Percentiles rank a stretch among this genome's conserved stretches.
phyloP scores from a whole-genome alignment of 92 coral and sea anemone species.

The Micromussa lordhowensis region DNA sequence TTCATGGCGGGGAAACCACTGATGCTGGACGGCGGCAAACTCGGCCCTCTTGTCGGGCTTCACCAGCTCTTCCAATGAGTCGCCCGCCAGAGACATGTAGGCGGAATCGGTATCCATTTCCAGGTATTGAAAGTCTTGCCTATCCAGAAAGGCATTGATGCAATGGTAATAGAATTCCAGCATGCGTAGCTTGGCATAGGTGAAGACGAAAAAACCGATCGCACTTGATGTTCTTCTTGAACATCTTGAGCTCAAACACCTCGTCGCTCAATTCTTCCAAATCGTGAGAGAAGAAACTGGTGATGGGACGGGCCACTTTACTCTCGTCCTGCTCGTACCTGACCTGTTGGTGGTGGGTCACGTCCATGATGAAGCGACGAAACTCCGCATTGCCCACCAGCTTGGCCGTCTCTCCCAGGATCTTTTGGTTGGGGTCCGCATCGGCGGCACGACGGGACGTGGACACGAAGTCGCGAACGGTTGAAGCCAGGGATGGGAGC shows the following conservation, averaged over 20 bases:
- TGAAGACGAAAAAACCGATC: not conserved
- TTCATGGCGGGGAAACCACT: slow-evolving; percentile 8
- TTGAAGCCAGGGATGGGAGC: not conserved
- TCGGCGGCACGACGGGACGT: not conserved
- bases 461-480: not conserved
- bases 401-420: not conserved
- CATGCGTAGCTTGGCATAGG: not conserved
- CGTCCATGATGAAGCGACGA: not conserved
- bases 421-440: not conserved
- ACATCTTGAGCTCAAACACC: not conserved
- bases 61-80: not conserved
- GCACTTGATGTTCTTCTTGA: not conserved
- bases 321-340: not conserved
- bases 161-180: slow-evolving; percentile 6
- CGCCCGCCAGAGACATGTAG: not conserved
- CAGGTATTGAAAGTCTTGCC: not conserved
- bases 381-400: not conserved
- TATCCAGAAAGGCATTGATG: not conserved
- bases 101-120: not conserved
- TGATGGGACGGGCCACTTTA: not conserved
- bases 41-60: not conserved
- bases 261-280: not conserved
- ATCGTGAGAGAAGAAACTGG: not conserved
- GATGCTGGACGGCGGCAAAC: not conserved
- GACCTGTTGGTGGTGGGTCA: not conserved